These are phyloP conservation scores for Ciconia stormi DNA, from an alignment of 2,113 vertebrate genomes.

Conservation along the genomic window DNA sequence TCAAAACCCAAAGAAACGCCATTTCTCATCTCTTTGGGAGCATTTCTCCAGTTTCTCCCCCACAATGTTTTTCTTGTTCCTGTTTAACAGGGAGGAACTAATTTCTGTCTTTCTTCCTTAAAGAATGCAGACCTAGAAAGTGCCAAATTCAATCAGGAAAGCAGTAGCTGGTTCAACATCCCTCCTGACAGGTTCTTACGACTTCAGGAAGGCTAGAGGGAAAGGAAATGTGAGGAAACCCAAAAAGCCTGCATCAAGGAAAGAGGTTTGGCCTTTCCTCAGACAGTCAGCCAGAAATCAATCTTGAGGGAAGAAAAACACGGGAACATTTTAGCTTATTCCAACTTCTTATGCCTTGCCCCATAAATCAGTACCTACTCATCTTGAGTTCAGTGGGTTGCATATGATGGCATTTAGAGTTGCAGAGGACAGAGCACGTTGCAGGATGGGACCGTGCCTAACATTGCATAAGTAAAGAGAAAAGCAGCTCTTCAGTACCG, in stretches of 20 bases:
- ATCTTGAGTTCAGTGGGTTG: background rate
- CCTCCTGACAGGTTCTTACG: background rate
- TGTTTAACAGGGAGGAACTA: constrained; percentile 29
- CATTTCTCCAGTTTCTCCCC: background rate
- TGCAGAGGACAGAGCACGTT: background rate
- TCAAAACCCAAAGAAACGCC: background rate
- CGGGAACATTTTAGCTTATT: background rate
- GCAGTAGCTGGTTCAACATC: background rate
- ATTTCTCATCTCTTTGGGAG: background rate
- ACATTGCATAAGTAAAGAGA: background rate
- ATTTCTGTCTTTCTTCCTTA: constrained; percentile 18
- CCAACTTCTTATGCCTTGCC: background rate
- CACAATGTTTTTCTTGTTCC: background rate
- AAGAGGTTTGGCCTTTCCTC: background rate
- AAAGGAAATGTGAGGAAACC: background rate
- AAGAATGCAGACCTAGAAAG: background rate
- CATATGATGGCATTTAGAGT: background rate
- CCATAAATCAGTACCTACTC: background rate
- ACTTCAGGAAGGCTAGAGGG: background rate
- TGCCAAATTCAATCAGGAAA: background rate
- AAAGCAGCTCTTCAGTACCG: background rate
- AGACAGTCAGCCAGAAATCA: background rate
- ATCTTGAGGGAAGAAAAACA: background rate
- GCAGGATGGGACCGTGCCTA: background rate
- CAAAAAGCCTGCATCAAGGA: background rate